Base-by-base conservation (phyloP, 2,797 vertebrate genomes). In the Telmatherina bonti region DNA sequence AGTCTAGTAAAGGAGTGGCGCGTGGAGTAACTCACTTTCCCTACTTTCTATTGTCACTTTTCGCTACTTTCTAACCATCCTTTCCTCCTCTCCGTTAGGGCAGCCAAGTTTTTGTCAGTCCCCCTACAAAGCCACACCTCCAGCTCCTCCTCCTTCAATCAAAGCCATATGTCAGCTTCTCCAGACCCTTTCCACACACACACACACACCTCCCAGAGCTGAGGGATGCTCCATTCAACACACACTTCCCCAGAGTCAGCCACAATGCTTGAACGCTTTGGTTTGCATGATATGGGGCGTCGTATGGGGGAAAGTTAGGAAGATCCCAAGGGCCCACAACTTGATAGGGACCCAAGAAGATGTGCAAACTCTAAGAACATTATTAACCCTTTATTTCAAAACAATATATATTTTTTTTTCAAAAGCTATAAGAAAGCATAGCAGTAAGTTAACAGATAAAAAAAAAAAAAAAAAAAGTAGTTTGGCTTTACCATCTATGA, bases 101-200 rank as follows among this genome's bases (percentile, higher is more conserved):
- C 49, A 26, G 33, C 29, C 13, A 51, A 1, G 52, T 58, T 33
- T 31, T 26, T 2, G 74, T 75, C 73, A 54, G 56, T 67, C 74
- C 76, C 41, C 72, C 57, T 26, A 30, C 7, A 47, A 80, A 54
- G 67, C 72, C 85, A 35, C 88, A 67, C 86, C 88, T 45, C 61
- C 64, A 2, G 67, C 61, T 22, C 80, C 81, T 65, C 88, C 83
- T 26, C 73, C 24, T 54, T 41, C 82, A 79, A 89, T 87, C 82
- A 81, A 80, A 53, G 36, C 86, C 86, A 85, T 55, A 76, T 72
- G 78, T 7, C 9, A 10, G 54, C 58, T 41, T 15, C 45, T 43
- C 4, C 29, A 5, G 49, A 15, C 55, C 7, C 22, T 8, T 49
- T 69, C 58, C 38, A 15, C 72, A 55, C 76, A n/a, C n/a, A n/a